Conservation (phyloP, 2,888 invertebrate genomes). For the Punctoribates punctum region DNA sequence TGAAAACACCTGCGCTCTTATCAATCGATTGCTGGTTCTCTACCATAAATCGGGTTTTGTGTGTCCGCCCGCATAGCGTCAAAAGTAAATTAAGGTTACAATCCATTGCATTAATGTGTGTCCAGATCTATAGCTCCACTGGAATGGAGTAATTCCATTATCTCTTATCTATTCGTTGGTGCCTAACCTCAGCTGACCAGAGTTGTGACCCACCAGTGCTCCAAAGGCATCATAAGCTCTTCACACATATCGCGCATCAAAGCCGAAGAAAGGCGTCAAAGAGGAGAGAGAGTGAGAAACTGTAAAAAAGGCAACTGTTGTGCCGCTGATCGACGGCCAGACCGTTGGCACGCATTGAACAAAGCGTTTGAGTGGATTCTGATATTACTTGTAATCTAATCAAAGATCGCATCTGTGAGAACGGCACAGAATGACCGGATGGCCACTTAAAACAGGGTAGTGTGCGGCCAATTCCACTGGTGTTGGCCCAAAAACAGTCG, state of each 20-base stretch:
- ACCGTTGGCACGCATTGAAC: constrained; percentile 19
- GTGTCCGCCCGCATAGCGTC: constrained; percentile 1
- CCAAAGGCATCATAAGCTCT: neutral
- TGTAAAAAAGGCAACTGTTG: constrained; percentile 23
- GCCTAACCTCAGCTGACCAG: constrained; percentile 23
- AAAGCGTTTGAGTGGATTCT: constrained; percentile 5
- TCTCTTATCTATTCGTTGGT: neutral
- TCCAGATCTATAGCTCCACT: neutral
- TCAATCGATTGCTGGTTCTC: neutral
- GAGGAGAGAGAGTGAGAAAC: constrained; percentile 7
- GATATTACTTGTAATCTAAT: constrained; percentile 17
- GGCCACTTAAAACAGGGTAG: constrained; percentile 26
- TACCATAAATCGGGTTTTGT: constrained; percentile 10
- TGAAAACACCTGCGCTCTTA: constrained; percentile 16
- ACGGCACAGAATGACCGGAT: constrained; percentile 2
- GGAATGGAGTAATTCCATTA: neutral
- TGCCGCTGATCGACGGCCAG: constrained; percentile 18
- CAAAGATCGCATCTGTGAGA: constrained; percentile 25
- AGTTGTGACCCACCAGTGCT: neutral
- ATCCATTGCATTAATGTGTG: neutral
- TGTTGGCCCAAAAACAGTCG: constrained; percentile 6
- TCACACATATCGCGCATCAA: neutral
- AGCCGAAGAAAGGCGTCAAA: constrained; percentile 20
- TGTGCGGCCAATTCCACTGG: constrained; percentile 3
- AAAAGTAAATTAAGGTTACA: constrained; percentile 12